These are phyloP conservation scores for Imbricaverruca yamaguchii DNA, from an alignment of 2,888 invertebrate genomes.

Conservation along the genomic window DNA sequence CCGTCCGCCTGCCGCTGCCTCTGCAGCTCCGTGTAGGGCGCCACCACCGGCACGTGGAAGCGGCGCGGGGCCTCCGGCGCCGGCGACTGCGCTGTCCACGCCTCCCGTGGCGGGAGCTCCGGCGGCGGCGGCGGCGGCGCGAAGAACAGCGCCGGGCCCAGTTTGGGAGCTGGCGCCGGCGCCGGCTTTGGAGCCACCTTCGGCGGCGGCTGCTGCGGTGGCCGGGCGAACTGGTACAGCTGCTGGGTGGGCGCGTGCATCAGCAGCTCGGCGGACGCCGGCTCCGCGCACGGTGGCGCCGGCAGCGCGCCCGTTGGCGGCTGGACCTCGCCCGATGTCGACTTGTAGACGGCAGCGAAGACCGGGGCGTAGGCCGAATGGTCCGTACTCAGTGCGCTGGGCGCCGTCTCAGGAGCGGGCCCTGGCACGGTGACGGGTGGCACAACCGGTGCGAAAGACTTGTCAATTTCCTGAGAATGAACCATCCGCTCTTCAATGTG, in stretches of 20 bases:
- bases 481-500: too few species aligned
- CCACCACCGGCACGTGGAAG: conserved; percentile 3
- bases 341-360: not conserved
- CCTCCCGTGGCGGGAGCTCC: not conserved
- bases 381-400: too few species aligned
- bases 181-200: not conserved
- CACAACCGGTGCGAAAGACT: too few species aligned
- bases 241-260: not conserved
- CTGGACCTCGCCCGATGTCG: not conserved
- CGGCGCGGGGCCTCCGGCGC: not conserved
- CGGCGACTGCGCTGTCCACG: not conserved
- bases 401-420: not conserved
- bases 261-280: not conserved
- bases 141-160: not conserved
- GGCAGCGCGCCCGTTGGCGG: not conserved
- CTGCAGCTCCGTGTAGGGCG: not conserved
- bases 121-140: not conserved
- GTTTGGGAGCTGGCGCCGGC: not conserved
- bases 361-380: not conserved
- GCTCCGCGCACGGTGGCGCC: not conserved
- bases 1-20: not conserved
- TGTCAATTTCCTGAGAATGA: too few species aligned
- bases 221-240: not conserved
- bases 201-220: not conserved
- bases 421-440: not conserved